Base-by-base conservation (phyloP, 1,140 invertebrate species). In the Polypedilum pembai region DNA sequence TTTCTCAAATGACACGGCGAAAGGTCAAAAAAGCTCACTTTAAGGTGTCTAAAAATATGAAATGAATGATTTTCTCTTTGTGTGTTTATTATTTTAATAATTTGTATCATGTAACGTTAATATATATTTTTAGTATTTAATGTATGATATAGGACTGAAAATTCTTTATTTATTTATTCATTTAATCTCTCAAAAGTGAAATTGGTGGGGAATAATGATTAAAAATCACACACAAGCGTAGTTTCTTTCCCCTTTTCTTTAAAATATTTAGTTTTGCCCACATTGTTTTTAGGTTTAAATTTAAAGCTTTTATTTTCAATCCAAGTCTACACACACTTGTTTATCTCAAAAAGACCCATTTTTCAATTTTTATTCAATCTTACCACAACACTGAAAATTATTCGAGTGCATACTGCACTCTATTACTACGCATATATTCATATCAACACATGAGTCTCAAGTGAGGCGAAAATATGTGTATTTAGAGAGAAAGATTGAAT, bases 221-320 rank as follows among this genome's bases (percentile, higher is more conserved):
- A 56, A 56, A 33, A 56, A 56, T 56, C 45, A 56, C 45, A 56
- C 45, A 56, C 45, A 56, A 56, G 45, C 45, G 45, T 56, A 56
- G 45, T 56, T 56, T 56, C 45, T 56, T 56, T 56, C 45, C 45
- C 45, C 45, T 56, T 56, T 15, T 33, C 24, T 33, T 33, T n/a
- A 56, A 56, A 56, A 56, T 56, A 56, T 56, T 45, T 15, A 8
- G 2, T 56, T 56, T 12, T 56, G 45, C 45, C 45, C 45, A n/a
- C n/a, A 4, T 56, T 56, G 41, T 56, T 3, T n/a, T 56, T 56
- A 56, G 24, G 24, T 33, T n/a, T 33, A 56, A 56, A 15, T 56
- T 56, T 56, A 56, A 56, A 56, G 45, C 45, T 56, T 56, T 56
- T 56, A 56, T 56, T 56, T n/a, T 56, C n/a, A n/a, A n/a, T 56